A percentile compares a stretch with the other conserved stretches of the same genome.
These are phyloP conservation scores for Coptotermes formosanus DNA, from an alignment of 1,140 invertebrate species.

Conservation along the genomic window DNA sequence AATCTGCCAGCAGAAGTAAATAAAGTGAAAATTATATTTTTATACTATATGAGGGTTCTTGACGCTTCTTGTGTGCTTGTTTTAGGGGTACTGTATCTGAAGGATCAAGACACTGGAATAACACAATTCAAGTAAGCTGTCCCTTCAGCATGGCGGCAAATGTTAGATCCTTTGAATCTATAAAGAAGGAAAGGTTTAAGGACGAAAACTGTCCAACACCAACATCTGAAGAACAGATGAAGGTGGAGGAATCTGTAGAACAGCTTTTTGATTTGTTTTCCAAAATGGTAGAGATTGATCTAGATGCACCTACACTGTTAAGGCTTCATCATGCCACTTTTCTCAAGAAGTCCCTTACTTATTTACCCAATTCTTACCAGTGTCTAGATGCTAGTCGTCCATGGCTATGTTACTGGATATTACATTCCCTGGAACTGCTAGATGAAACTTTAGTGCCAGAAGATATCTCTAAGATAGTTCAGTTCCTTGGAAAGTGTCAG, in stretches of 20 bases:
- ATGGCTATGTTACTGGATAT: conserved; percentile 95
- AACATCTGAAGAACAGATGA: conserved; percentile 56
- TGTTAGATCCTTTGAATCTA: conserved; percentile 26
- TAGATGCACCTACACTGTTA: conserved; percentile 61
- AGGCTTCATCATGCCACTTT: conserved; percentile 65
- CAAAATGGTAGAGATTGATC: conserved; percentile 50
- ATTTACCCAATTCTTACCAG: conserved; percentile 67
- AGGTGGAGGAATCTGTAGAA: conserved; percentile 64
- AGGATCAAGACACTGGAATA: neutral
- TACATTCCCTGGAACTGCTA: conserved; percentile 84
- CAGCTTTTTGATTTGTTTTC: conserved; percentile 63
- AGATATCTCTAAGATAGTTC: conserved; percentile 63
- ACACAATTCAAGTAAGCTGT: neutral
- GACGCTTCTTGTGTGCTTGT: neutral
- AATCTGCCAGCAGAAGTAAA: too few relatives aligned
- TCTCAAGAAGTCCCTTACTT: conserved; percentile 66
- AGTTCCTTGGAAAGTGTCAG: conserved; percentile 75
- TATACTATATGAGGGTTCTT: too few relatives aligned
- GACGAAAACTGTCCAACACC: conserved; percentile 43
- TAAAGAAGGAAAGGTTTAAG: conserved; percentile 38
- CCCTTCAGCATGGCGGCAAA: conserved; percentile 22
- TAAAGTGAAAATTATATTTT: too few relatives aligned
- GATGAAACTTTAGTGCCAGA: conserved; percentile 67
- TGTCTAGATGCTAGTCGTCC: conserved; percentile 89
- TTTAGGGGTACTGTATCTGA: neutral